A percentile compares a stretch with the other conserved stretches of the same genome.
These are phyloP conservation scores for Rhinolophus sinicus DNA, from an alignment of 2,113 vertebrate species.

Conservation along the genomic window DNA sequence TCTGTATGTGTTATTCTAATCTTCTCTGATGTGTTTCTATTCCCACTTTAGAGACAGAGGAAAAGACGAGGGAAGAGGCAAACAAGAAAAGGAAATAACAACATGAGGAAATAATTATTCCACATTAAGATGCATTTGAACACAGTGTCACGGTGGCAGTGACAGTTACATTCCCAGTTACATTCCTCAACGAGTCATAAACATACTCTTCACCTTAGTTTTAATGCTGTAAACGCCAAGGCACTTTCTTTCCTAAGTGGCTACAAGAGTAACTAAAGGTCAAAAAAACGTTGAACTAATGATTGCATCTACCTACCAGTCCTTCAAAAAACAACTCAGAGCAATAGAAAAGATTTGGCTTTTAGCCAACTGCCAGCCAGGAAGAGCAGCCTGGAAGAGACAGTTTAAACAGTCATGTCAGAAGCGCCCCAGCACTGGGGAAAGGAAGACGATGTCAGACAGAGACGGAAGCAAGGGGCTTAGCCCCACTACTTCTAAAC, in stretches of 20 bases:
- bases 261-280: conserved; percentile 30
- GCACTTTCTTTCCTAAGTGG: not conserved
- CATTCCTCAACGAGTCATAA: not conserved
- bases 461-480: not conserved
- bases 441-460: not conserved
- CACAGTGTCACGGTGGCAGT: not conserved
- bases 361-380: conserved; percentile 12
- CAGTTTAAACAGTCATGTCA: conserved; percentile 25
- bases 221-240: conserved; percentile 15
- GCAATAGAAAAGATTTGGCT: conserved; percentile 26
- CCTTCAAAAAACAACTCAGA: conserved; percentile 53
- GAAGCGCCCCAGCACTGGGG: conserved; percentile 13
- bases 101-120: not conserved
- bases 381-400: conserved; percentile 30
- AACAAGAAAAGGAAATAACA: not conserved
- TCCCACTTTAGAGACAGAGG: not conserved
- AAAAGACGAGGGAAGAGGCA: not conserved
- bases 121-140: not conserved
- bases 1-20: not conserved
- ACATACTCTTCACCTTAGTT: not conserved
- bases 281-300: conserved; percentile 43
- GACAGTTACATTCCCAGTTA: not conserved
- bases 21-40: not conserved
- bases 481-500: not conserved
- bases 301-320: conserved; percentile 17